Percentiles rank a stretch among this genome's conserved stretches.
Conservation (phyloP, 2,888 invertebrate species). For the Coecobrya sp. region DNA sequence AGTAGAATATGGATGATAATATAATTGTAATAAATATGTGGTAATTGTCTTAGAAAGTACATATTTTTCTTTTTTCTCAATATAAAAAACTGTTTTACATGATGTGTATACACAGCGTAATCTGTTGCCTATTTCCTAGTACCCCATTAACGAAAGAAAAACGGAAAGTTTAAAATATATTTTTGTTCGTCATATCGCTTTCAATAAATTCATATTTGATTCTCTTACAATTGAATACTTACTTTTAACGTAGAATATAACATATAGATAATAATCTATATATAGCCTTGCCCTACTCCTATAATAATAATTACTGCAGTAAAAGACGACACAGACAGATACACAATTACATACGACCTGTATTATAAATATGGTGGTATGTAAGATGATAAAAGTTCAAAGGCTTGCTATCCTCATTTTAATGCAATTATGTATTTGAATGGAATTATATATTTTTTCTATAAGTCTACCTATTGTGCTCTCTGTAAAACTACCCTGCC, state of each 20-base stretch:
- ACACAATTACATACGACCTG: not conserved
- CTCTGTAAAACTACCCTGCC: not conserved
- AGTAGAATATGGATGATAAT: not conserved
- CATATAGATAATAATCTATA: too few species aligned
- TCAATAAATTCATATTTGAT: constrained; percentile 21
- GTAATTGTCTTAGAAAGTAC: constrained; percentile 66
- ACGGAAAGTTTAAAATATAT: constrained; percentile 48
- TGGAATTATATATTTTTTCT: not conserved
- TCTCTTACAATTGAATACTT: constrained; percentile 29
- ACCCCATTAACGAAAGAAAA: constrained; percentile 67
- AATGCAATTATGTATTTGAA: constrained; percentile 31
- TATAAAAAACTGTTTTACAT: constrained; percentile 55
- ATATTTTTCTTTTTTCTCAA: constrained; percentile 10
- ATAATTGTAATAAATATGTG: constrained; percentile 13
- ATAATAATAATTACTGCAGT: not conserved
- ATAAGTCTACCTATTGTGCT: not conserved
- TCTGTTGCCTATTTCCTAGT: constrained; percentile 75
- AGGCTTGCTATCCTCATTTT: constrained; percentile 47
- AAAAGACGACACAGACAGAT: not conserved
- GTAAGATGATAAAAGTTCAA: constrained; percentile 59
- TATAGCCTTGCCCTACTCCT: too few species aligned
- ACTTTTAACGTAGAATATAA: not conserved
- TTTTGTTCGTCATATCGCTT: constrained; percentile 5
- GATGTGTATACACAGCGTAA: constrained; percentile 80
- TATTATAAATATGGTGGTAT: not conserved